Evolutionary conservation across 2,113 vertebrate species (phyloP).

Genomic region (Gadus macrocephalus): DNA sequence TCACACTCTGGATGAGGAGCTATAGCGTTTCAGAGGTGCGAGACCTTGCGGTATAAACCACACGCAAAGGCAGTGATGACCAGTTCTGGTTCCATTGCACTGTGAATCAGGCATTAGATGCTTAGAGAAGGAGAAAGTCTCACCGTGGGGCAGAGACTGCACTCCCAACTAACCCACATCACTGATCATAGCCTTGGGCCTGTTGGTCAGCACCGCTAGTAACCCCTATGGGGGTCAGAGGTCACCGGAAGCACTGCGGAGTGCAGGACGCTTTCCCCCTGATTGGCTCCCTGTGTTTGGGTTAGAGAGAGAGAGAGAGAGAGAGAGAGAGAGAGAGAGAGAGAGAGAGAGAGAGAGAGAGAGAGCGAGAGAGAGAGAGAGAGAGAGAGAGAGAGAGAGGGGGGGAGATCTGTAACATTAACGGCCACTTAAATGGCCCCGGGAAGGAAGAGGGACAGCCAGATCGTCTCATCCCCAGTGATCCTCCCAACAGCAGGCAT

Average conservation of each 20-base stretch:
- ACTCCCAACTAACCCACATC: slow-evolving; percentile 33
- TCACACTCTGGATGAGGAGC: slow-evolving; percentile 13
- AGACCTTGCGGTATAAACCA: no score
- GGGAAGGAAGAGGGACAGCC: slow-evolving; percentile 43
- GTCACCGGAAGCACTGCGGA: slow-evolving; percentile 8
- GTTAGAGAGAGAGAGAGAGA: no score
- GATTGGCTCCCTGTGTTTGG: no score
- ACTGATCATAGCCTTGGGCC: slow-evolving; percentile 36
- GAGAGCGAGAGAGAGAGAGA: slow-evolving; percentile 19
- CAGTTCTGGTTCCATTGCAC: no score
- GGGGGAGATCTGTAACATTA: slow-evolving; percentile 58
- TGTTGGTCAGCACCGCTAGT: slow-evolving; percentile 43
- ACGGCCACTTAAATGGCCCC: slow-evolving; percentile 59
- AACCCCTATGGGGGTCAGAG: slow-evolving; percentile 51
- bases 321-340: no score
- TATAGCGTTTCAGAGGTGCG: no score
- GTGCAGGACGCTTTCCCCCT: no score
- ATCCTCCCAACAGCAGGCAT: slow-evolving; percentile 38
- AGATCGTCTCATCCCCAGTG: slow-evolving; percentile 30
- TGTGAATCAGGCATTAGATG: slow-evolving; percentile 42
- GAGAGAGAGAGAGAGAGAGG: slow-evolving; percentile 1
- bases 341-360: no score
- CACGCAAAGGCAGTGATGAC: no score
- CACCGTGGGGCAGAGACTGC: slow-evolving; percentile 32
- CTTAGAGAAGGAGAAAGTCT: slow-evolving; percentile 18